Evolutionary conservation across 2,888 invertebrate genomes (phyloP), one percentile per base, ranked within the genome.

Genomic region (Cheilosia soror): DNA sequence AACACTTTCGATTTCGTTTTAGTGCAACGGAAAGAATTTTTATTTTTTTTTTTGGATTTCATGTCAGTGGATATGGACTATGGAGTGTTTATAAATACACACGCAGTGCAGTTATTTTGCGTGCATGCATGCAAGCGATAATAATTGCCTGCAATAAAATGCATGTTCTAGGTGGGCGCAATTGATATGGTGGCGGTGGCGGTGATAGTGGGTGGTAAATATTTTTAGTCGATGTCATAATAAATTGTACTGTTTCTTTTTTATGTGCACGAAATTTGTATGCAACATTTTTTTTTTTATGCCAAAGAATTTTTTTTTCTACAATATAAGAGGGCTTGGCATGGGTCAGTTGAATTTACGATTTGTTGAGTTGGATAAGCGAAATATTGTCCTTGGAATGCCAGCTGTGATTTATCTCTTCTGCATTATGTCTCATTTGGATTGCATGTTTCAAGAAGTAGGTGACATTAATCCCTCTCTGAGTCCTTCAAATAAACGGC

Each of bases 141-240:
- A 72, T 78, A 83, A 83, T 78, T 83, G 49, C 57, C 47, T 1
- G 57, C 31, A 65, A 71, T 76, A 82, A 82, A 77, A 66, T 77
- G 44, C 65, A 57, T 55, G 42, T 60, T 62, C 20, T 60, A 71
- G 77, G 82, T 82, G 77, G 82, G 82, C 51, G 77, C 58, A 47
- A 7, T 58, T 29, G n/a, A 20, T 29, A 31, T 33, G 40, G 29
- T 37, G 15, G 47, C 44, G 40, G n/a, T 40, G 15, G 25, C n/a
- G 25, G 40, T 29, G 15, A 25, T 53, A 5, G 68, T 75, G 82
- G 63, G 82, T 15, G 73, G 73, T 15, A 62, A 53, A 77, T 82
- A 72, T 51, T 82, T 82, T 77, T 53, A 72, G 51, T 51, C 60
- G 65, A 71, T 82, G 77, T 77, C 82, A 77, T 72, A 82, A 82